These are phyloP conservation scores for Mastomys natalensis DNA, from an alignment of 2,113 vertebrate genomes.

Conservation along the genomic window DNA sequence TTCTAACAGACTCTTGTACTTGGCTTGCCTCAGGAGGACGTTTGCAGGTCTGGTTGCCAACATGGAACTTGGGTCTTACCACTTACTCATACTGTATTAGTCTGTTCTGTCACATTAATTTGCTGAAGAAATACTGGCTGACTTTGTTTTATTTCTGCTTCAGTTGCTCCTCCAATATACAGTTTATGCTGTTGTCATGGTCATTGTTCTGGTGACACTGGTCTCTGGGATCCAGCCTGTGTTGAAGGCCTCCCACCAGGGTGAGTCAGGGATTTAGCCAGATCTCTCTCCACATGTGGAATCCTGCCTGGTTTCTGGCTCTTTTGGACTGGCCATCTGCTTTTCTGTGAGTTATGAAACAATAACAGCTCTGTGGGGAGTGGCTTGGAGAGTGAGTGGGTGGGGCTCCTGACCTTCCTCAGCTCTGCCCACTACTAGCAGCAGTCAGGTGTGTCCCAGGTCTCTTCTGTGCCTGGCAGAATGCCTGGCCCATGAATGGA, in stretches of 20 bases:
- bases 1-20: neutral
- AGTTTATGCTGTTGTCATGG: neutral
- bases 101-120: neutral
- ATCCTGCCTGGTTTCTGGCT: neutral
- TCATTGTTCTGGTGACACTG: neutral
- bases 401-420: neutral
- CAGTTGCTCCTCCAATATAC: neutral
- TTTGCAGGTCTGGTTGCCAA: neutral
- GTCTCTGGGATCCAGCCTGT: neutral
- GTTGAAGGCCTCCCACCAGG: neutral
- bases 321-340: neutral
- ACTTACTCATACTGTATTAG: neutral
- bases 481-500: neutral
- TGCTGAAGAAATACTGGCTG: neutral
- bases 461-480: neutral
- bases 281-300: neutral
- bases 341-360: constrained; percentile 21
- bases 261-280: neutral
- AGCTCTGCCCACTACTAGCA: neutral
- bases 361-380: neutral
- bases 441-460: neutral
- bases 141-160: constrained; percentile 7
- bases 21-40: neutral
- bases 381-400: neutral
- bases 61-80: neutral